Evolutionary conservation across 1,140 invertebrate species (phyloP).

Genomic region (Drusus annulatus): DNA sequence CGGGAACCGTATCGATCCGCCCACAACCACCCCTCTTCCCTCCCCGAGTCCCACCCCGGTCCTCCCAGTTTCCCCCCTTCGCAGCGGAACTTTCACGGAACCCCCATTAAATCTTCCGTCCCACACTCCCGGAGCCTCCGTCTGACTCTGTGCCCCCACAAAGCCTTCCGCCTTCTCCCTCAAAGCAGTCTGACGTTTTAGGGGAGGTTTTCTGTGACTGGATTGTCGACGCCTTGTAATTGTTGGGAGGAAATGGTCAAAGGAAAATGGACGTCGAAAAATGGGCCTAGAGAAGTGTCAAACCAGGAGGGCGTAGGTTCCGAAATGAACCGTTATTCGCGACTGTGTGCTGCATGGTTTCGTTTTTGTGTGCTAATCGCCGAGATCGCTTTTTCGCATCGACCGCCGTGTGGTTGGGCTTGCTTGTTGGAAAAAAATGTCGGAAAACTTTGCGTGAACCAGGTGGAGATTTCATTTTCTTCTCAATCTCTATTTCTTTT

Average conservation of each 20-base stretch:
- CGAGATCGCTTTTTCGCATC: neutral
- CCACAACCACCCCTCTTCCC: neutral
- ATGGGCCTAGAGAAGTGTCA: neutral
- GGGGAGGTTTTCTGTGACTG: constrained; percentile 6
- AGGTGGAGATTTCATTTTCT: too few relatives aligned
- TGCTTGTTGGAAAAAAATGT: too few relatives aligned
- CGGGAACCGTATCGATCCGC: constrained; percentile 35
- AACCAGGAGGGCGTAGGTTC: neutral
- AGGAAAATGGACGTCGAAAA: constrained; percentile 9
- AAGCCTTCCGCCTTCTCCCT: neutral
- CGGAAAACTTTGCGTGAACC: too few relatives aligned
- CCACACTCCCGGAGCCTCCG: neutral
- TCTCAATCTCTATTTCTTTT: too few relatives aligned
- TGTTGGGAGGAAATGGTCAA: neutral
- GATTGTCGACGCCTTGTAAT: constrained; percentile 14
- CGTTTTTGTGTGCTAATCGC: neutral
- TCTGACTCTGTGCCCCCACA: neutral
- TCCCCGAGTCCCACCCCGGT: neutral
- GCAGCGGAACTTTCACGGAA: neutral
- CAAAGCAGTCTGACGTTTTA: neutral
- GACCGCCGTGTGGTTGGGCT: neutral
- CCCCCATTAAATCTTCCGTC: neutral
- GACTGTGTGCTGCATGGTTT: too few relatives aligned
- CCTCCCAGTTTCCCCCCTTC: neutral
- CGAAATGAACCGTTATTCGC: neutral